Evolutionary conservation across 2,797 vertebrate species (phyloP).

Genomic region (Cirrhinus mrigala): DNA sequence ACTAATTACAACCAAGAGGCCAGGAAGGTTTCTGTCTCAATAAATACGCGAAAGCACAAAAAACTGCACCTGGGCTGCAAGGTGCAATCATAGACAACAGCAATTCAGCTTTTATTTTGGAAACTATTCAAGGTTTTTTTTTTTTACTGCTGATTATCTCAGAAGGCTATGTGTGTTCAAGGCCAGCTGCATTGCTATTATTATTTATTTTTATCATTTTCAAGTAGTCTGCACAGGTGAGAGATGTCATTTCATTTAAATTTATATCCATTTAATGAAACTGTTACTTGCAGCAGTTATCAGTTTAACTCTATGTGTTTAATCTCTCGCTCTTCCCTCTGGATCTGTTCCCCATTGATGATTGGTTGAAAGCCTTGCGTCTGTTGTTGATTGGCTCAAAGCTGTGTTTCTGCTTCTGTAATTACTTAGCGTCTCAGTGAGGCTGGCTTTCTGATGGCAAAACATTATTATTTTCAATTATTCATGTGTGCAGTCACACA

Average conservation of each 20-base stretch:
- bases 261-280: conserved; percentile 1
- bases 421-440: conserved; percentile 49
- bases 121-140: background rate
- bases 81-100: background rate
- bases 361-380: conserved; percentile 13
- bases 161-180: conserved; percentile 15
- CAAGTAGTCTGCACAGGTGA: background rate
- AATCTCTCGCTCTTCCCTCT: background rate
- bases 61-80: conserved; percentile 22
- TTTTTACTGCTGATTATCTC: background rate
- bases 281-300: conserved; percentile 5
- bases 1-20: conserved; percentile 29
- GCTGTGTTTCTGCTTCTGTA: conserved; percentile 45
- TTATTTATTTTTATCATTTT: conserved; percentile 17
- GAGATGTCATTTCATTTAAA: no score
- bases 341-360: conserved; percentile 1
- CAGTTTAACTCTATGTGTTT: conserved; percentile 4
- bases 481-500: conserved; percentile 52
- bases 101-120: conserved; percentile 2
- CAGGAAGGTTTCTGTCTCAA: conserved; percentile 14
- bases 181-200: conserved; percentile 3
- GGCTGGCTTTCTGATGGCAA: conserved; percentile 48
- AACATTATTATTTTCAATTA: conserved; percentile 60
- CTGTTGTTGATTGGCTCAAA: conserved; percentile 39
- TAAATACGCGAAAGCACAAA: background rate